Evolutionary conservation across 2,797 vertebrate genomes (phyloP).

Genomic region (Sebastes umbrosus): DNA sequence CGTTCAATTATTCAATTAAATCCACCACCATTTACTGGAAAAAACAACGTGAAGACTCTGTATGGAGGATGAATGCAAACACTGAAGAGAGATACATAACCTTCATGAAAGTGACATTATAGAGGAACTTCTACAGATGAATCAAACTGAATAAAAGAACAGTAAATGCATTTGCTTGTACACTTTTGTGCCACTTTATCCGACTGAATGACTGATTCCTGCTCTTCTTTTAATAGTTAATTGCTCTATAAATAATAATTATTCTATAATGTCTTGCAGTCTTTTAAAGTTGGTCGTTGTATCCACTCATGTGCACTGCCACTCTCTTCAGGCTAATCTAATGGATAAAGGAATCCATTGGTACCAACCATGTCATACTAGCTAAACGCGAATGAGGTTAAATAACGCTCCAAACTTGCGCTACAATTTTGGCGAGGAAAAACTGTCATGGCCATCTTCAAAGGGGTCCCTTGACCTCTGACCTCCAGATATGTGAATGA

Average conservation of each 20-base stretch:
- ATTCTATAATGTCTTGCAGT: background rate
- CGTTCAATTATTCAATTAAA: background rate
- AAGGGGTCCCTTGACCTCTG: no score
- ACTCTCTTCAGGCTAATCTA: background rate
- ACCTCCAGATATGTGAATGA: no score
- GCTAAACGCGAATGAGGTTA: no score
- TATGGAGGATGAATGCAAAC: background rate
- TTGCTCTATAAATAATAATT: background rate
- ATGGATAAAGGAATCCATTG: no score
- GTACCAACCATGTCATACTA: no score
- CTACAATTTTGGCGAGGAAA: no score
- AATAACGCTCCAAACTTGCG: accelerated
- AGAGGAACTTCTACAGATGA: no score
- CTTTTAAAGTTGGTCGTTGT: background rate
- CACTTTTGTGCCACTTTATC: background rate
- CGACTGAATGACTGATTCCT: background rate
- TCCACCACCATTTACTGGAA: background rate
- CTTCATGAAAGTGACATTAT: no score
- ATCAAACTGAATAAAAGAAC: background rate
- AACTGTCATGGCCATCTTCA: no score
- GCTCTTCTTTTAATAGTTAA: background rate
- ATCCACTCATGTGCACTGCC: background rate
- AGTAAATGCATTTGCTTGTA: background rate
- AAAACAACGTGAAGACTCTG: background rate
- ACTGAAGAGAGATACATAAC: no score